Conservation (phyloP, 2,888 invertebrate genomes). For the Pogonocherus hispidulus region DNA sequence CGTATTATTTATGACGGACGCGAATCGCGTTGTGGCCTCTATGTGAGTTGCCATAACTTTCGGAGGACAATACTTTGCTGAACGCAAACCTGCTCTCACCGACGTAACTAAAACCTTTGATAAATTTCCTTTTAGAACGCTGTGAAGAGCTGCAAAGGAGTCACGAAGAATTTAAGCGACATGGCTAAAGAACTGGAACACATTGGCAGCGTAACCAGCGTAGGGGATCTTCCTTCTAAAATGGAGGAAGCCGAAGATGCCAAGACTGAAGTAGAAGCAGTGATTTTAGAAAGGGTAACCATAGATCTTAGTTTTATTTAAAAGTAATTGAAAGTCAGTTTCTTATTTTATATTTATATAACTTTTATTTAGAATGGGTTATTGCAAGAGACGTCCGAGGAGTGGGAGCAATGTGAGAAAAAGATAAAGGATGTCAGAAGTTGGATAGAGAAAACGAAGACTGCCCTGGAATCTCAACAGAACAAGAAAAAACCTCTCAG, state of each 20-base stretch:
- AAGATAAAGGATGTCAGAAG: slow-evolving; percentile 90
- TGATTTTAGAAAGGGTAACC: slow-evolving; percentile 85
- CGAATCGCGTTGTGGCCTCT: not conserved
- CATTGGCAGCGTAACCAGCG: slow-evolving; percentile 86
- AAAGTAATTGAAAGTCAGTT: not conserved
- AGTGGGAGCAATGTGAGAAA: slow-evolving; percentile 96
- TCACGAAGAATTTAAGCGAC: slow-evolving; percentile 89
- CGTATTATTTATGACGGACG: not conserved
- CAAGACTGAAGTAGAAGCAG: slow-evolving; percentile 87
- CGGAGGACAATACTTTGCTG: not conserved
- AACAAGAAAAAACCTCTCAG: slow-evolving; percentile 89
- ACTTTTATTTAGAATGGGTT: slow-evolving; percentile 80
- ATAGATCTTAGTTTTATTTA: not conserved
- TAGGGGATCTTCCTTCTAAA: slow-evolving; percentile 87
- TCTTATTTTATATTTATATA: not conserved
- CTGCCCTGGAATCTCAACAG: slow-evolving; percentile 83
- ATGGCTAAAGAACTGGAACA: slow-evolving; percentile 92
- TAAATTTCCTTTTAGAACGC: slow-evolving; percentile 74
- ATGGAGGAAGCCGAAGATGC: slow-evolving; percentile 89
- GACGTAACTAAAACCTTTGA: not conserved
- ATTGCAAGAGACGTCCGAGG: slow-evolving; percentile 92
- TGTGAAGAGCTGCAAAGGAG: slow-evolving; percentile 90
- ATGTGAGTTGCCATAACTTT: too few species aligned
- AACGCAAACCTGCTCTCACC: not conserved
- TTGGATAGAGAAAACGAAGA: slow-evolving; percentile 91